Percentiles rank a stretch among this genome's conserved stretches.
Evolutionary conservation across 92 coral and sea anemone species (phyloP).

Genomic region (Galaxea fascicularis): DNA sequence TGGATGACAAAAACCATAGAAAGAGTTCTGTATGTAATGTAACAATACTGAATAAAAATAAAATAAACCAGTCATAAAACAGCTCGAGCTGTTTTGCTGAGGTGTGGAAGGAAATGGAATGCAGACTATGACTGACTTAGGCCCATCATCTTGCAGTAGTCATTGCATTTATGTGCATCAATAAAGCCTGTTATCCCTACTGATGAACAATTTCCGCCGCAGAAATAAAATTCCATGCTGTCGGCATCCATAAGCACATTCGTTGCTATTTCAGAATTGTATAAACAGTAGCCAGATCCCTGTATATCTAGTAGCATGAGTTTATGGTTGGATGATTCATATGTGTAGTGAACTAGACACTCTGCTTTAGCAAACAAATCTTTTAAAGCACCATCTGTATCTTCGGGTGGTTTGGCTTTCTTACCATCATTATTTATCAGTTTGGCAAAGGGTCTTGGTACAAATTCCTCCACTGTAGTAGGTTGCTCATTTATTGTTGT

Average conservation of each 20-base stretch:
- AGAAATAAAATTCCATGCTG: conserved; percentile 46
- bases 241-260: conserved; percentile 52
- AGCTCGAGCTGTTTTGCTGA: conserved; percentile 31
- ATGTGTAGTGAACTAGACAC: conserved; percentile 67
- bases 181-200: conserved; percentile 56
- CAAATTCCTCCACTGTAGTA: conserved; percentile 71
- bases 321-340: conserved; percentile 40
- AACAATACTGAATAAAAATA: neutral
- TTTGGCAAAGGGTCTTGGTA: conserved; percentile 69
- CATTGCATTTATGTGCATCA: conserved; percentile 64
- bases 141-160: conserved; percentile 61
- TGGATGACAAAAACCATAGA: neutral
- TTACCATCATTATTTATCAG: conserved; percentile 66
- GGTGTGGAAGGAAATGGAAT: conserved; percentile 12
- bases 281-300: conserved; percentile 55
- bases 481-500: conserved; percentile 62
- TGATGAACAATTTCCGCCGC: conserved; percentile 52
- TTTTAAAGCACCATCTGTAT: conserved; percentile 48
- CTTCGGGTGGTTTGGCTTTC: conserved; percentile 42
- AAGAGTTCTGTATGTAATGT: neutral
- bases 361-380: conserved; percentile 61
- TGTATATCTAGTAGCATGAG: conserved; percentile 71
- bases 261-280: conserved; percentile 75
- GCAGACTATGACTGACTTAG: conserved; percentile 26
- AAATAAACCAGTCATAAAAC: conserved; percentile 16